phyloP scores from a whole-genome alignment of 2,888 invertebrate genomes.

The Tachina lurida region DNA sequence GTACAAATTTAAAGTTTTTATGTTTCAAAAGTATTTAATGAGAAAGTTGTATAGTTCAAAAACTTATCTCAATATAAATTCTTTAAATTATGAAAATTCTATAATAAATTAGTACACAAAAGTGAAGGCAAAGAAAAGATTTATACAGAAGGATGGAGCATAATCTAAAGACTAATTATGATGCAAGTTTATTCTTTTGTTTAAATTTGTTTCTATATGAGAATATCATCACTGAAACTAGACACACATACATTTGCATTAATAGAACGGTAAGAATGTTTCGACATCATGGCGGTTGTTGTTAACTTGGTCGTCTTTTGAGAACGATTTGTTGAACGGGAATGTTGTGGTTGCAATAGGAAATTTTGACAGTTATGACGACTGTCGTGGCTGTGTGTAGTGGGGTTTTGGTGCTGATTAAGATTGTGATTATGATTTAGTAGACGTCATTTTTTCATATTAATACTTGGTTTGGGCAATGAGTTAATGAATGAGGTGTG shows the following conservation, averaged over 20 bases:
- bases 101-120: constrained; percentile 31
- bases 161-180: constrained; percentile 51
- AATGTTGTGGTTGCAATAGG: constrained; percentile 62
- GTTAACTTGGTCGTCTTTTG: constrained; percentile 55
- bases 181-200: constrained; percentile 25
- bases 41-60: background rate
- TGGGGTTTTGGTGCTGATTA: constrained; percentile 64
- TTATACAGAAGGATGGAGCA: background rate
- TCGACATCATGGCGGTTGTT: constrained; percentile 62
- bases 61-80: constrained; percentile 5
- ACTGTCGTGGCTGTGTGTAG: constrained; percentile 33
- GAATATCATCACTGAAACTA: constrained; percentile 70
- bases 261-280: constrained; percentile 66
- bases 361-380: constrained; percentile 55
- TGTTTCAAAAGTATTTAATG: constrained; percentile 4
- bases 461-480: constrained; percentile 80
- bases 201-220: constrained; percentile 67
- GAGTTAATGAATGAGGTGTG: constrained; percentile 81
- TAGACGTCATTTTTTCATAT: constrained; percentile 82
- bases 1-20: constrained; percentile 32
- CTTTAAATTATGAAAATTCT: background rate
- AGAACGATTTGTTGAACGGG: constrained; percentile 60
- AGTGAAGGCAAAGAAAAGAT: constrained; percentile 20
- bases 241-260: constrained; percentile 67
- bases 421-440: constrained; percentile 79